Conservation (phyloP, 2,113 vertebrate species). For the Mionectes macconnelli region DNA sequence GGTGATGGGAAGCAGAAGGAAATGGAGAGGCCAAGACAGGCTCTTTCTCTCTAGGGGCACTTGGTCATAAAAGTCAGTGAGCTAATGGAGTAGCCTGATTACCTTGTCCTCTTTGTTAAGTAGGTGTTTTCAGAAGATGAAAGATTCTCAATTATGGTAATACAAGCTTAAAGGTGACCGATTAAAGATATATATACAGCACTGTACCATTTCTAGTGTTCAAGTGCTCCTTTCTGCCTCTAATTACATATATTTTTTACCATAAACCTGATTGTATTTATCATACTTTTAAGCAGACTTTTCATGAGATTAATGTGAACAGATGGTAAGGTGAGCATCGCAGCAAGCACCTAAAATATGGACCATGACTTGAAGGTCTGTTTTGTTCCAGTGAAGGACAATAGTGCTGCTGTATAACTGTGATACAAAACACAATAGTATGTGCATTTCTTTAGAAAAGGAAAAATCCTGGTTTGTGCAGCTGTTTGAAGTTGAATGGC, state of each 20-base stretch:
- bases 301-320: slow-evolving; percentile 39
- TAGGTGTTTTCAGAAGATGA: not conserved
- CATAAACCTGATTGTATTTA: slow-evolving; percentile 15
- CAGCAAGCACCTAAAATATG: slow-evolving; percentile 41
- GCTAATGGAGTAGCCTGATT: not conserved
- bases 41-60: not conserved
- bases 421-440: not conserved
- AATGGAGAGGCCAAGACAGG: not conserved
- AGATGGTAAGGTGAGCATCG: slow-evolving; percentile 62
- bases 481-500: slow-evolving; percentile 52
- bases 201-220: not conserved
- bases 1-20: not conserved
- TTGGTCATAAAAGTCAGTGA: not conserved
- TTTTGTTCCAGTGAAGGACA: slow-evolving; percentile 56
- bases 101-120: not conserved
- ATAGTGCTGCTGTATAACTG: not conserved
- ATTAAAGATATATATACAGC: not conserved
- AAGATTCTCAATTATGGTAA: not conserved
- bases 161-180: not conserved
- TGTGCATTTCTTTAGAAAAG: slow-evolving; percentile 8
- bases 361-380: slow-evolving; percentile 49
- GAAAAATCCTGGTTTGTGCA: slow-evolving; percentile 30
- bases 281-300: not conserved
- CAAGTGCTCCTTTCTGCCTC: not conserved
- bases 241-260: not conserved